Conservation (phyloP, 1,140 invertebrate species). For the Thaumetopoea pityocampa region DNA sequence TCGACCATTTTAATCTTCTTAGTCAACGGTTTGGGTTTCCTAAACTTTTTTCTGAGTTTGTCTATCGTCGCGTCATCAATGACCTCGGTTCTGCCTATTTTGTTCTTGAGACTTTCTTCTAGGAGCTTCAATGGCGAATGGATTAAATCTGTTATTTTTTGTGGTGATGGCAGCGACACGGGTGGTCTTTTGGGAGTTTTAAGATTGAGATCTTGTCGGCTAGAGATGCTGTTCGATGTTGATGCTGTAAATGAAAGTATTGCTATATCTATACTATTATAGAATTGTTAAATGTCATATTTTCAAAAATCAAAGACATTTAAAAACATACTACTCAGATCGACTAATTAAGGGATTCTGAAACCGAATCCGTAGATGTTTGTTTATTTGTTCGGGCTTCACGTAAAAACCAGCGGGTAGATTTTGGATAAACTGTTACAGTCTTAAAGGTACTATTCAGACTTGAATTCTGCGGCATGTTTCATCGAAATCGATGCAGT, state of each 20-base stretch:
- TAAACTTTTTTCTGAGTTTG: slow-evolving; percentile 28
- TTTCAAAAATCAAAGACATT: background rate
- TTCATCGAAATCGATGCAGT: too few relatives aligned
- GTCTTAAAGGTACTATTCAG: too few relatives aligned
- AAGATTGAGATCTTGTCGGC: slow-evolving; percentile 35
- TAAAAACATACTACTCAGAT: background rate
- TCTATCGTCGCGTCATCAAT: slow-evolving; percentile 19
- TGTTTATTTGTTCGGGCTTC: too few relatives aligned
- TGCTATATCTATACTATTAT: background rate
- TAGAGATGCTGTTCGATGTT: slow-evolving; percentile 12
- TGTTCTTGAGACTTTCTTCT: slow-evolving; percentile 27
- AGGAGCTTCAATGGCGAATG: slow-evolving; percentile 36
- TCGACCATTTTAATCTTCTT: slow-evolving; percentile 43
- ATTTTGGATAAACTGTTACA: too few relatives aligned
- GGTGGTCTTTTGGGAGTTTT: slow-evolving; percentile 25
- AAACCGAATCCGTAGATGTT: too few relatives aligned
- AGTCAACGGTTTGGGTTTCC: slow-evolving; percentile 38
- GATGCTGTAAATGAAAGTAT: slow-evolving; percentile 2
- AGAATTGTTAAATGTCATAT: background rate
- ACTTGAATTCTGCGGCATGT: too few relatives aligned
- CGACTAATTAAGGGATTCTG: too few relatives aligned
- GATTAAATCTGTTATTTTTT: background rate
- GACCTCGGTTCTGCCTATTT: slow-evolving; percentile 7
- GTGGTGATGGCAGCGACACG: background rate
- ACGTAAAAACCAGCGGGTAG: too few relatives aligned